Conservation (phyloP, 2,888 invertebrate species). For the Plutella xylostella region DNA sequence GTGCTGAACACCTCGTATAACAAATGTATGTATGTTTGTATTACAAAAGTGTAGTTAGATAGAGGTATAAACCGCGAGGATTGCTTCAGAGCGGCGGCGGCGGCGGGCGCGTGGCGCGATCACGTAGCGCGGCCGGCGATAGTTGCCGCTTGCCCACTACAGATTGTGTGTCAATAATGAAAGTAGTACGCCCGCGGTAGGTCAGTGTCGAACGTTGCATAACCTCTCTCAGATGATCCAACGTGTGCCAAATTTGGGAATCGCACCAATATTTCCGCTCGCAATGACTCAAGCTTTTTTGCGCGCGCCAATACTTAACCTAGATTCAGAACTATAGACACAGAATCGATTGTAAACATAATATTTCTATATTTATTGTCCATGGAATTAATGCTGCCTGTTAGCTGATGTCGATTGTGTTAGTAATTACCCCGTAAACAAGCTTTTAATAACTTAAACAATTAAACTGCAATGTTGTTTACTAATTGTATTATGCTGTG, state of each 20-base stretch:
- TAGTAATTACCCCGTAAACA: background rate
- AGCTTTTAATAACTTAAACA: constrained; percentile 1
- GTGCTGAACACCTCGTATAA: too few species aligned
- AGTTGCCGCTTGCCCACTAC: constrained; percentile 42
- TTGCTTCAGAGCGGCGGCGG: too few species aligned
- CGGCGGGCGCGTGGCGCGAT: constrained; percentile 28
- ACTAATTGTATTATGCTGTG: background rate
- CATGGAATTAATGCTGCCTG: background rate
- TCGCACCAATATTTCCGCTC: constrained; percentile 20
- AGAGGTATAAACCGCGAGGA: too few species aligned
- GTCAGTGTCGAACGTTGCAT: constrained; percentile 61
- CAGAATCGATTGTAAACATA: background rate
- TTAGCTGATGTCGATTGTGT: background rate
- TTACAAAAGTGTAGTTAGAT: too few species aligned
- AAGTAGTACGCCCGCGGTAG: constrained; percentile 58
- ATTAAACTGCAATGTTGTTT: background rate
- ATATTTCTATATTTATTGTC: background rate
- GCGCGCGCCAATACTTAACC: background rate
- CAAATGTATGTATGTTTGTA: too few species aligned
- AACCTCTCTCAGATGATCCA: constrained; percentile 49
- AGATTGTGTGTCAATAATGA: constrained; percentile 65
- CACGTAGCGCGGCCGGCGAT: constrained; percentile 36
- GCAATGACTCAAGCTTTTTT: too few species aligned
- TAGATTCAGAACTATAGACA: background rate
- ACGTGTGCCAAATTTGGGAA: constrained; percentile 38